A percentile compares a stretch with the other conserved stretches of the same genome.
Evolutionary conservation across 1,140 invertebrate genomes (phyloP).

Genomic region (Aphaenogaster floridana): DNA sequence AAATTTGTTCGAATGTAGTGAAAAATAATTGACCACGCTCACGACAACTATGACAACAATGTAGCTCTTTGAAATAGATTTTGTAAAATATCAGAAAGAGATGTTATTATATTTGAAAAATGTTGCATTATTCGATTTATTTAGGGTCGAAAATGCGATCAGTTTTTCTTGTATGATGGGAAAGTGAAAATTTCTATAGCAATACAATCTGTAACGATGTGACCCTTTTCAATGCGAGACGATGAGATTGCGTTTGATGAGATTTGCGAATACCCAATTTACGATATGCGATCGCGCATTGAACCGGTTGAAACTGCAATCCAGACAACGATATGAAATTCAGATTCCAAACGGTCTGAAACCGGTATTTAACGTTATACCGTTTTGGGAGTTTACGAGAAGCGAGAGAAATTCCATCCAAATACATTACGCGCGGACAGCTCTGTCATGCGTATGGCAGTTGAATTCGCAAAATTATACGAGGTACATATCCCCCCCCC

Average conservation of each 20-base stretch:
- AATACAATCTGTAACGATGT: conserved; percentile 20
- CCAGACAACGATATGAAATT: conserved; percentile 12
- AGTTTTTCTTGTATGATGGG: neutral
- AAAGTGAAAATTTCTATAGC: neutral
- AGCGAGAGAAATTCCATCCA: conserved; percentile 18
- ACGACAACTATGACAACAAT: neutral
- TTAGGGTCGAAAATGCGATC: neutral
- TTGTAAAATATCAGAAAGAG: conserved; percentile 10
- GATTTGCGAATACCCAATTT: conserved; percentile 8
- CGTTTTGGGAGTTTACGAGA: conserved; percentile 7
- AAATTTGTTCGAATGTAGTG: neutral
- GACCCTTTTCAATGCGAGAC: neutral
- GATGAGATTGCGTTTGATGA: conserved; percentile 29
- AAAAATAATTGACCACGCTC: neutral
- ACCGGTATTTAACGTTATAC: conserved; percentile 35
- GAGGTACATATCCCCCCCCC: neutral
- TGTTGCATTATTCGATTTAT: conserved; percentile 24
- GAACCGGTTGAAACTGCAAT: neutral
- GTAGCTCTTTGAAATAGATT: neutral
- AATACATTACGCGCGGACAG: neutral
- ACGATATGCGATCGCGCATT: neutral
- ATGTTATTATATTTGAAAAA: conserved; percentile 5
- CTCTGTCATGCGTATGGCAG: neutral
- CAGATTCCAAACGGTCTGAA: conserved; percentile 26
- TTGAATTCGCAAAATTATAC: neutral